These are phyloP conservation scores for Esperia sulphurella DNA, from an alignment of 2,888 invertebrate species.

Conservation along the genomic window DNA sequence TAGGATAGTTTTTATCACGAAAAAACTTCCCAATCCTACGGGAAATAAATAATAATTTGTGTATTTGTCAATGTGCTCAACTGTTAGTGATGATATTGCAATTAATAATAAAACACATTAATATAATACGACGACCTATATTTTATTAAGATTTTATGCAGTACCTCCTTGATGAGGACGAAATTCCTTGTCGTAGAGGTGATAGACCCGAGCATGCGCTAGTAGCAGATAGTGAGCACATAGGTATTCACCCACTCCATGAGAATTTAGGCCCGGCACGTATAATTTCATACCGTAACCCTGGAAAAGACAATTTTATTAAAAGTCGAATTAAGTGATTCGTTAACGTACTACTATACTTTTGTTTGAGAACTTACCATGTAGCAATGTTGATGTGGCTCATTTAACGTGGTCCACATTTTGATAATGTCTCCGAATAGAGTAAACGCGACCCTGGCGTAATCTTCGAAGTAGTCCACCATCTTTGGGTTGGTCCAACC, in stretches of 20 bases:
- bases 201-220: conserved; percentile 82
- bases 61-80: too few relatives aligned
- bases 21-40: too few relatives aligned
- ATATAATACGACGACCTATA: too few relatives aligned
- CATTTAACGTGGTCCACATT: conserved; percentile 88
- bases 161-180: conserved; percentile 70
- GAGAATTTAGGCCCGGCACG: conserved; percentile 68
- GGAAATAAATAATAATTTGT: too few relatives aligned
- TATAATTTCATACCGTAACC: conserved; percentile 75
- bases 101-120: too few relatives aligned
- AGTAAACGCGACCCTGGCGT: conserved; percentile 75
- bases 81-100: too few relatives aligned
- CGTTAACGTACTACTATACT: too few relatives aligned
- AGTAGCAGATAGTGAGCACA: conserved; percentile 81
- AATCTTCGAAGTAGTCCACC: conserved; percentile 75
- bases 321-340: too few relatives aligned
- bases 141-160: background rate
- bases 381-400: conserved; percentile 80
- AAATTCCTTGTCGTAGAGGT: conserved; percentile 80
- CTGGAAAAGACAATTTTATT: conserved; percentile 16
- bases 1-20: too few relatives aligned
- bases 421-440: conserved; percentile 82
- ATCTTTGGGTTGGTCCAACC: conserved; percentile 75
- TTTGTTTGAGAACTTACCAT: conserved; percentile 45
- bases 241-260: conserved; percentile 79